Evolutionary conservation across 2,888 invertebrate genomes (phyloP).

Genomic region (Meloe dianella): DNA sequence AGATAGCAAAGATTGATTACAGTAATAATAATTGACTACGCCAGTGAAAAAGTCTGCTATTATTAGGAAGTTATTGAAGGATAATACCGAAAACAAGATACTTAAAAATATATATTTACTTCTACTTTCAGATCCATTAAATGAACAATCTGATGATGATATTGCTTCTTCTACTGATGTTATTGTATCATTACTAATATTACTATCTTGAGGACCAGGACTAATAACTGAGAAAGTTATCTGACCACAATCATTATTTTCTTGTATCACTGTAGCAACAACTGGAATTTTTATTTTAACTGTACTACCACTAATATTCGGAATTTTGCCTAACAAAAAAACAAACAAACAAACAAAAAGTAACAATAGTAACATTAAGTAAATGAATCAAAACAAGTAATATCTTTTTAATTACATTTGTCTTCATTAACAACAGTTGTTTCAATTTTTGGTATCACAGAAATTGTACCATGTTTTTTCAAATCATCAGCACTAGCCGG

Average conservation of each 20-base stretch:
- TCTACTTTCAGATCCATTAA: background rate
- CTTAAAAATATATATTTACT: slow-evolving; percentile 1
- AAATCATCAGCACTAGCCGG: slow-evolving; percentile 76
- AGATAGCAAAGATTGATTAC: too few species aligned
- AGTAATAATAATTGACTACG: too few species aligned
- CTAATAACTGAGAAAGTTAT: slow-evolving; percentile 56
- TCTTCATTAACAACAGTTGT: slow-evolving; percentile 13
- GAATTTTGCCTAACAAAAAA: slow-evolving; percentile 27
- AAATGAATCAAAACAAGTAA: too few species aligned
- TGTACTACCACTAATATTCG: slow-evolving; percentile 46
- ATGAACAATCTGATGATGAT: slow-evolving; percentile 10
- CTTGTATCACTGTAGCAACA: slow-evolving; percentile 58
- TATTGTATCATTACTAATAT: slow-evolving; percentile 23
- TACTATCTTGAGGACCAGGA: slow-evolving; percentile 51
- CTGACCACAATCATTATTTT: slow-evolving; percentile 51
- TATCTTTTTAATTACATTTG: slow-evolving; percentile 13
- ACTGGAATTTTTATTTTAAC: slow-evolving; percentile 59
- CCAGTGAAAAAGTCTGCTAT: background rate
- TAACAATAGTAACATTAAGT: too few species aligned
- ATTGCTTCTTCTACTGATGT: background rate
- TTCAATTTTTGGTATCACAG: slow-evolving; percentile 47
- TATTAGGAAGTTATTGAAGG: background rate
- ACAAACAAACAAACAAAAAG: too few species aligned
- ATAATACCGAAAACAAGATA: too few species aligned
- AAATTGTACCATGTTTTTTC: slow-evolving; percentile 69